Conservation (phyloP, 53 echinoderm and acorn worm species). For the Glandiceps talaboti region DNA sequence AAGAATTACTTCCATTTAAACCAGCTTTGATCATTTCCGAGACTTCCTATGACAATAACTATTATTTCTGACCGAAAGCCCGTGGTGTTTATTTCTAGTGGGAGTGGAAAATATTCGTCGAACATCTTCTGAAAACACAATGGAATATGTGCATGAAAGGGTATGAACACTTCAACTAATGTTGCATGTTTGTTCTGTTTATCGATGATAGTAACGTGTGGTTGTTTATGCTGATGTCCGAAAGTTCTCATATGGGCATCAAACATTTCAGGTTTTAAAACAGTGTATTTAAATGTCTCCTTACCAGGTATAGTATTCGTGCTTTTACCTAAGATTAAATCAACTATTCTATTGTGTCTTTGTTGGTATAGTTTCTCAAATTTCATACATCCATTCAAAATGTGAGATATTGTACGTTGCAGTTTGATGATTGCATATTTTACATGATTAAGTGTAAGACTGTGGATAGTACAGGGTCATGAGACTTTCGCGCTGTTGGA, state of each 20-base stretch:
- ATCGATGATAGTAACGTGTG: background rate
- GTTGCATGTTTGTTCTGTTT: background rate
- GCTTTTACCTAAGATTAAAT: too few species aligned
- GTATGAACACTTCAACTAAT: background rate
- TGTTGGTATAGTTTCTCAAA: background rate
- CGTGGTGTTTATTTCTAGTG: background rate
- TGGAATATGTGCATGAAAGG: background rate
- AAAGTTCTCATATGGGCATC: background rate
- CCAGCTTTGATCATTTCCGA: background rate
- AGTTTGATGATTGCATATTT: background rate
- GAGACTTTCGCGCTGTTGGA: background rate
- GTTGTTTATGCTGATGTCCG: background rate
- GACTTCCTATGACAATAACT: background rate
- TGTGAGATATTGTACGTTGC: background rate
- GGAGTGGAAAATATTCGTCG: background rate
- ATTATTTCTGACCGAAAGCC: background rate
- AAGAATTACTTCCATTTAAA: background rate
- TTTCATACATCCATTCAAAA: background rate
- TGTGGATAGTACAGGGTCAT: background rate
- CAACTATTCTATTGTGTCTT: background rate
- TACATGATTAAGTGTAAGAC: background rate
- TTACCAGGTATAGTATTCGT: background rate
- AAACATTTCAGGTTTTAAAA: background rate
- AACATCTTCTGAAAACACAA: background rate
- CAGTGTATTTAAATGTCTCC: background rate